A percentile compares a stretch with the other conserved stretches of the same genome.
These are phyloP conservation scores for Ia io DNA, from an alignment of 2,113 vertebrate species.

Conservation along the genomic window DNA sequence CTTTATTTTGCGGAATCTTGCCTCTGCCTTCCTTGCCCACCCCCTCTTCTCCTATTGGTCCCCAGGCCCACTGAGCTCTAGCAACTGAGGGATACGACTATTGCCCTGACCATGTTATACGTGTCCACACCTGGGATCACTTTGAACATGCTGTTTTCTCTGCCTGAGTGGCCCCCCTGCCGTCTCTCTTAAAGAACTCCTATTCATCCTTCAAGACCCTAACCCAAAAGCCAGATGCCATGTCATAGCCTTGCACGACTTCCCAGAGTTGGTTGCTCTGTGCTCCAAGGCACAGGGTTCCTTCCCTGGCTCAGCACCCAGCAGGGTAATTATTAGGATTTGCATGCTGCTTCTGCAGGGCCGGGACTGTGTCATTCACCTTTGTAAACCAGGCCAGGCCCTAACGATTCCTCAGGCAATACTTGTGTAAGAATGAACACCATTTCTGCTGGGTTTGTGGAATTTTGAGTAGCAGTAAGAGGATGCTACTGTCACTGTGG, in stretches of 20 bases:
- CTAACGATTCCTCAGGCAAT: background rate
- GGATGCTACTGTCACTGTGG: background rate
- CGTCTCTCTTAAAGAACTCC: conserved; percentile 3
- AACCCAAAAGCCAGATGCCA: background rate
- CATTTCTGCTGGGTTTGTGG: background rate
- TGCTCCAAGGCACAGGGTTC: background rate
- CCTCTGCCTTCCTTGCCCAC: background rate
- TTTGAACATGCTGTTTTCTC: background rate
- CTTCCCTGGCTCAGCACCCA: background rate
- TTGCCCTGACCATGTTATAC: background rate
- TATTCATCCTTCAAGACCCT: background rate
- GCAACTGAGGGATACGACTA: background rate
- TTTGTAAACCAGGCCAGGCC: background rate
- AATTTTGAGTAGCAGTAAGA: background rate
- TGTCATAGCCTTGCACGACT: background rate
- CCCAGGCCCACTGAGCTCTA: background rate
- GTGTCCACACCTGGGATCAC: background rate
- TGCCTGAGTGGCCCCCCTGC: background rate
- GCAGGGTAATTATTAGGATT: background rate
- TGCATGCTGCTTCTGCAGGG: conserved; percentile 35
- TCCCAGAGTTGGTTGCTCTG: background rate
- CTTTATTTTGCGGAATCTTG: background rate
- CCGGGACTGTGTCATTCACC: background rate
- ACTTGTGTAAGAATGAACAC: background rate
- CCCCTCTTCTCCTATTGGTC: background rate